These are phyloP conservation scores for Tyto alba DNA, from an alignment of 2,113 vertebrate species.

Conservation along the genomic window DNA sequence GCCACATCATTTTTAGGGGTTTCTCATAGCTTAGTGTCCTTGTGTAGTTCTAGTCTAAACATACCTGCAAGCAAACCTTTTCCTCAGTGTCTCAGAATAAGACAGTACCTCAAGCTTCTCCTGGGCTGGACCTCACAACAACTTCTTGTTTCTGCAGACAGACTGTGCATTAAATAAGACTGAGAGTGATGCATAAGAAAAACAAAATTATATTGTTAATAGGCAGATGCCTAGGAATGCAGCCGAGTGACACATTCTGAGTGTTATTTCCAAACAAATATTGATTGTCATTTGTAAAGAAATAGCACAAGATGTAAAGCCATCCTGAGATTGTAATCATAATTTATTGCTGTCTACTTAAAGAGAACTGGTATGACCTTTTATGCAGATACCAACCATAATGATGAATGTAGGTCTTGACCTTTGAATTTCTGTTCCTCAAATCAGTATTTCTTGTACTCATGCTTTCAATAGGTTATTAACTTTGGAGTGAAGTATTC, in stretches of 20 bases:
- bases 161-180: background rate
- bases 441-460: background rate
- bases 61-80: constrained; percentile 2
- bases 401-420: background rate
- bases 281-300: background rate
- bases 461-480: background rate
- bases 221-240: background rate
- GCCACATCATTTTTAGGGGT: background rate
- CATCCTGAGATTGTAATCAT: background rate
- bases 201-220: background rate
- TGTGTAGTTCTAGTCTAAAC: background rate
- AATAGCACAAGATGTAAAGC: background rate
- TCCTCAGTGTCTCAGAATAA: background rate
- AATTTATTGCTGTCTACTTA: background rate
- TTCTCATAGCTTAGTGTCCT: background rate
- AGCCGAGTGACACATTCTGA: background rate
- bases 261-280: background rate
- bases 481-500: background rate
- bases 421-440: background rate
- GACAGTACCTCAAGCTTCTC: constrained; percentile 10
- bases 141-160: background rate
- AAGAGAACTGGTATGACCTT: background rate
- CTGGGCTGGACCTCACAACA: background rate
- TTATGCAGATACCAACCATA: background rate
- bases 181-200: background rate